Evolutionary conservation across 2,113 vertebrate species (phyloP), one percentile per base, ranked within the genome.

Genomic region (Microcebus murinus): DNA sequence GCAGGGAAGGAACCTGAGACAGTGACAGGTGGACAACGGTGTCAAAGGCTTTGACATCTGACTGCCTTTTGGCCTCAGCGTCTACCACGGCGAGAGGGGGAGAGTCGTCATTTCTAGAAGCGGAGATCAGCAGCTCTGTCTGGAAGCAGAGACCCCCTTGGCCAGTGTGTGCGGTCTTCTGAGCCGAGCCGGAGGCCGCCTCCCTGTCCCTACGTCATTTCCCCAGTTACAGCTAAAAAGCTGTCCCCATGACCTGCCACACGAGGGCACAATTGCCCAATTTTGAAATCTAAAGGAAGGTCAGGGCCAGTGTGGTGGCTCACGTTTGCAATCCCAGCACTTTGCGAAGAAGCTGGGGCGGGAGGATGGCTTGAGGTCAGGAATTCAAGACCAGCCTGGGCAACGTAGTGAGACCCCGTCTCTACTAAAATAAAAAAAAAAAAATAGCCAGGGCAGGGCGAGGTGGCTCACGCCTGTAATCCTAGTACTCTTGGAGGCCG

Each of bases 231-330:
- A 0, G 65, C 65, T 20, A 59, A 80, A 52, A 55, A 9, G 34
- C 79, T 74, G 67, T 91, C 36, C 9, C 50, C 20, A 2, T 1
- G 68, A 31, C 4, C 4, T 39, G 94, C 96, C 97, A 96, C 97
- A 95, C 3, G 97, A 70, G 97, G 97, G 97, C 92, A 59, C 90
- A 93, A 7, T 91, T 87, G 90, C 50, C 87, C 92, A 83, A 14
- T 11, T 25, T 23, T 52, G 92, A 45, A 73, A 42, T n/a, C 4
- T 8, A 4, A 45, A 39, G 63, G 59, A 27, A 48, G 34, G 6
- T 50, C 70, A 27, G 59, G 23, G 59, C 59, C 25, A 25, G 25
- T 29, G 25, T 4, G 59, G 25, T 29, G 27, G 59, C 59, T 63
- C 59, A 27, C 10, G 59, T 29, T 12, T 63, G 59, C 27, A 63